These are phyloP conservation scores for Poecilobothrus nobilitatus DNA, from an alignment of 2,888 invertebrate species.

Conservation along the genomic window DNA sequence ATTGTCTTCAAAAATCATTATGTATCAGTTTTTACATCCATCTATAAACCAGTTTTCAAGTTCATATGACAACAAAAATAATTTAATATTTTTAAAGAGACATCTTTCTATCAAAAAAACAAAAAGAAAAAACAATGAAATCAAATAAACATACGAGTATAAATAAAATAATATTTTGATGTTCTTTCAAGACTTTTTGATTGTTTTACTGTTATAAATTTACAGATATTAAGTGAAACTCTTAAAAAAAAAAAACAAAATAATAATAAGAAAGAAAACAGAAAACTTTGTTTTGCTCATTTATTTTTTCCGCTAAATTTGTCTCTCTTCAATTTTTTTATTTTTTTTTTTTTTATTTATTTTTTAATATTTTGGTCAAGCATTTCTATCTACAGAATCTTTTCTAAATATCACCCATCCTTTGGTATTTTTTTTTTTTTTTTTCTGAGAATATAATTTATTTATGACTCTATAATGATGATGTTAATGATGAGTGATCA, in stretches of 20 bases:
- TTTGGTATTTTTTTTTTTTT: no score
- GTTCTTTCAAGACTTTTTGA: background rate
- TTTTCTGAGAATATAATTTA: background rate
- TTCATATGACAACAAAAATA: no score
- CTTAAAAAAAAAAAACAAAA: no score
- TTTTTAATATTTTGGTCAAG: background rate
- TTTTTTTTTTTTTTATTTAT: no score
- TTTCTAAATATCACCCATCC: background rate
- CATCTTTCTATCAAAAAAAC: no score
- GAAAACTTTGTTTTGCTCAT: background rate
- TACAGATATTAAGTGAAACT: background rate
- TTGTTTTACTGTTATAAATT: background rate
- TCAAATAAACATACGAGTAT: background rate
- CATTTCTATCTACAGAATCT: background rate
- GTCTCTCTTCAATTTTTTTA: background rate
- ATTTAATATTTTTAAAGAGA: no score
- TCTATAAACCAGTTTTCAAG: no score
- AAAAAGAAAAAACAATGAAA: background rate
- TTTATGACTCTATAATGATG: conserved; percentile 1
- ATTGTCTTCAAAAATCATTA: no score
- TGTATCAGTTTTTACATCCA: no score
- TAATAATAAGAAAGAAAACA: no score
- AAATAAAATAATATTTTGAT: background rate
- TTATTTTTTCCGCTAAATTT: conserved; percentile 6
- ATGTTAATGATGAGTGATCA: background rate